A percentile compares a stretch with the other conserved stretches of the same genome.
phyloP scores from a whole-genome alignment of 1,140 invertebrate species.

The Heterodera schachtii region DNA sequence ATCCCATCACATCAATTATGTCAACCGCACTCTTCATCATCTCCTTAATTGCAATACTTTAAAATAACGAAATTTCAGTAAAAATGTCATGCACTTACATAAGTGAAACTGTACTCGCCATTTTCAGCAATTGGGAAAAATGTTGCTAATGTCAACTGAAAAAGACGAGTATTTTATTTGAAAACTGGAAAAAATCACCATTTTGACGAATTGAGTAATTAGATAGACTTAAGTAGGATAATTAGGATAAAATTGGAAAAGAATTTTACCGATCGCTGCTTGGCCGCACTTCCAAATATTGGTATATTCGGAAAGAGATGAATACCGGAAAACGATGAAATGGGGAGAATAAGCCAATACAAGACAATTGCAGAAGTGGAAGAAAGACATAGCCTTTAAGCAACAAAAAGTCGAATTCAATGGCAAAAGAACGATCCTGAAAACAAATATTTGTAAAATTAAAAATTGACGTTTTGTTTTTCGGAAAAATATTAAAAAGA shows the following conservation, averaged over 20 bases:
- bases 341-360: slow-evolving; percentile 44
- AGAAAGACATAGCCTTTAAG: no score
- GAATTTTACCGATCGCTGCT: slow-evolving; percentile 18
- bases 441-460: no score
- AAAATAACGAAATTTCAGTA: not conserved
- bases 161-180: not conserved
- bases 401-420: no score
- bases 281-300: slow-evolving; percentile 40
- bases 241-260: not conserved
- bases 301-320: slow-evolving; percentile 38
- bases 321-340: slow-evolving; percentile 46
- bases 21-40: slow-evolving; percentile 40
- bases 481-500: no score
- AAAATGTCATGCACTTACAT: slow-evolving; percentile 27
- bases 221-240: slow-evolving; percentile 29
- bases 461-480: no score
- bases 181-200: slow-evolving; percentile 8
- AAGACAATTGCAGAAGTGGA: slow-evolving; percentile 39
- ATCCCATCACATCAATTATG: slow-evolving; percentile 38
- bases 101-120: slow-evolving; percentile 32
- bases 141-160: slow-evolving; percentile 36
- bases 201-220: slow-evolving; percentile 41
- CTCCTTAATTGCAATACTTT: slow-evolving; percentile 18
- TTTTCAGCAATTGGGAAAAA: slow-evolving; percentile 37
- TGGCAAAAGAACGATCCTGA: no score